Percentiles rank a stretch among this genome's conserved stretches.
These are phyloP conservation scores for Gallinago paraguaiae DNA, from an alignment of 2,113 vertebrate species.

Conservation along the genomic window DNA sequence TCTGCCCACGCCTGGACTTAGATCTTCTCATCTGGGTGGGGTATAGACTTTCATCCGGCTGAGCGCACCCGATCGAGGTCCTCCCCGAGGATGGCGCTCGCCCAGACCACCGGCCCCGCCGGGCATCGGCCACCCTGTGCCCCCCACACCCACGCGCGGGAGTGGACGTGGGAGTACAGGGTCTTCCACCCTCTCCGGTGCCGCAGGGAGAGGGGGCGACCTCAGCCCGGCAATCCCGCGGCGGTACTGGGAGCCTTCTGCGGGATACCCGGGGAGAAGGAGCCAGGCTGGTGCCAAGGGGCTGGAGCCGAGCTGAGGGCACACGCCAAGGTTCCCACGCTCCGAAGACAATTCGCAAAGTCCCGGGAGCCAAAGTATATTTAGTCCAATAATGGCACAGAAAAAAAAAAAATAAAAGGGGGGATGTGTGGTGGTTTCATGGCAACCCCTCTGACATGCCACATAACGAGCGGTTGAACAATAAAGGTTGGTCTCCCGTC, in stretches of 20 bases:
- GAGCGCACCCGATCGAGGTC: accelerated
- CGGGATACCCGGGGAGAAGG: not conserved
- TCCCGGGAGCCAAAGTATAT: constrained; percentile 22
- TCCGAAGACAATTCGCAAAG: not conserved
- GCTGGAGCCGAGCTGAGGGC: not conserved
- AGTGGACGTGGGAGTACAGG: not conserved
- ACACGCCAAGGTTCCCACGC: constrained; percentile 2
- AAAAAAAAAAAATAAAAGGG: not conserved
- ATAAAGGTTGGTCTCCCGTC: constrained; percentile 4
- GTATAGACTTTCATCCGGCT: not conserved
- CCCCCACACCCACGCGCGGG: too few species aligned
- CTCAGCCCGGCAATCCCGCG: not conserved
- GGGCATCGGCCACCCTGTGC: not conserved
- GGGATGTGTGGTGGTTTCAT: constrained; percentile 1
- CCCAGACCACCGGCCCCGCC: not conserved
- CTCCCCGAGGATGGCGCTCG: not conserved
- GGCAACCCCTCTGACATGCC: not conserved
- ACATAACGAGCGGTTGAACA: not conserved
- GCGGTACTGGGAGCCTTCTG: not conserved
- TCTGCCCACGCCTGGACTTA: not conserved
- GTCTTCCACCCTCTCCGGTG: not conserved
- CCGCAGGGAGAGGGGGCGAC: not conserved
- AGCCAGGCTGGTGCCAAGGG: not conserved
- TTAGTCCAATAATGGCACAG: constrained; percentile 8
- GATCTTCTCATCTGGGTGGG: not conserved